Evolutionary conservation across 2,113 vertebrate species (phyloP).

Genomic region (Taxidea taxus): DNA sequence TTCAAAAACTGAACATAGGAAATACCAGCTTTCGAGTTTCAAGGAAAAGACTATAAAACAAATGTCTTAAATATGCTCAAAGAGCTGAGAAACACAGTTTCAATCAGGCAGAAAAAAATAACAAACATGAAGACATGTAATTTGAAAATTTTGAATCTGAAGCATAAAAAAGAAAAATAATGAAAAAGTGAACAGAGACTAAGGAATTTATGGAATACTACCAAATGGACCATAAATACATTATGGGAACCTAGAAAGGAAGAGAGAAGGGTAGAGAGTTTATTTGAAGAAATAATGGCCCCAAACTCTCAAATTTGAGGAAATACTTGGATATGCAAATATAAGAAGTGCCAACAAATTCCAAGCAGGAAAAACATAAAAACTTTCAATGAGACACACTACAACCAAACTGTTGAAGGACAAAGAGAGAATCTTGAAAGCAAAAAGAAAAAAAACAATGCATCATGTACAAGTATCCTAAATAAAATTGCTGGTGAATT

Average conservation of each 20-base stretch:
- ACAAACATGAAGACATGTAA: not conserved
- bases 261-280: not conserved
- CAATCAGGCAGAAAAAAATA: not conserved
- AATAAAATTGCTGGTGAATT: not conserved
- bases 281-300: not conserved
- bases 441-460: not conserved
- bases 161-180: not conserved
- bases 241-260: not conserved
- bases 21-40: not conserved
- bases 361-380: not conserved
- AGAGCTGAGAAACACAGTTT: not conserved
- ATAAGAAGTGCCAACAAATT: not conserved
- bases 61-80: not conserved
- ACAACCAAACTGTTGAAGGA: not conserved
- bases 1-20: not conserved
- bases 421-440: not conserved
- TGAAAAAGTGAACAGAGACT: not conserved
- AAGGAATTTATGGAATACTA: not conserved
- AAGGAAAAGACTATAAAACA: not conserved
- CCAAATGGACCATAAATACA: not conserved
- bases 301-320: not conserved
- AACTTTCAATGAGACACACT: not conserved
- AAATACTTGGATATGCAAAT: not conserved
- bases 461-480: not conserved
- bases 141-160: not conserved